Evolutionary conservation across 2,113 vertebrate species (phyloP).

Genomic region (Carassius gibelio): DNA sequence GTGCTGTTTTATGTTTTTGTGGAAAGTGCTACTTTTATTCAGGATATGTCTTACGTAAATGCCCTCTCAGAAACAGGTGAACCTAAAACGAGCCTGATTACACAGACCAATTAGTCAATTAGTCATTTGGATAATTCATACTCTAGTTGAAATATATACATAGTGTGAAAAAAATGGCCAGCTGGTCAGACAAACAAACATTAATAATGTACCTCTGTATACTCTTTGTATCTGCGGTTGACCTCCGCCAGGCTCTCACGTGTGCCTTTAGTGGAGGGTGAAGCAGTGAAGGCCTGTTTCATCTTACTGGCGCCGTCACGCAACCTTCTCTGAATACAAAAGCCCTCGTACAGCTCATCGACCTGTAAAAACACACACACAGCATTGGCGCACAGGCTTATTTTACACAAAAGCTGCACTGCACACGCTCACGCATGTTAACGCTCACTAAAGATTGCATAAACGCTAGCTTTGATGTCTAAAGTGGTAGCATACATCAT

Average conservation of each 20-base stretch:
- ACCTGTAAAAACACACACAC: constrained; percentile 76
- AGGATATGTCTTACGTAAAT: not conserved
- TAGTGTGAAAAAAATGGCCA: not conserved
- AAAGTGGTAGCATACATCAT: not conserved
- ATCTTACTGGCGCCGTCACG: constrained; percentile 94
- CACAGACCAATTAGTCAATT: not conserved
- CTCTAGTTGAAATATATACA: not conserved
- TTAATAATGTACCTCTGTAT: constrained; percentile 85
- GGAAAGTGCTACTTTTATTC: too few relatives aligned
- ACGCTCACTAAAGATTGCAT: not conserved
- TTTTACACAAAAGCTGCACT: constrained; percentile 1
- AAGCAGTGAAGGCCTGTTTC: constrained; percentile 93
- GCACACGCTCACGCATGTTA: not conserved
- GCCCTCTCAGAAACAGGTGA: not conserved
- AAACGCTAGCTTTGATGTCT: constrained; percentile 8
- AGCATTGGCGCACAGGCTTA: not conserved
- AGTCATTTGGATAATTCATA: not conserved
- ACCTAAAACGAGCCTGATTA: not conserved
- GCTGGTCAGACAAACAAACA: not conserved
- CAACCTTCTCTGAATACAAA: constrained; percentile 94
- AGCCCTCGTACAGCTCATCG: constrained; percentile 95
- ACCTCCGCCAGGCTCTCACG: constrained; percentile 92
- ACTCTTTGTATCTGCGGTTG: constrained; percentile 90
- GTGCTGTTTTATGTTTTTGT: too few relatives aligned
- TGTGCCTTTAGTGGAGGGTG: constrained; percentile 91